Evolutionary conservation across 1,140 invertebrate species (phyloP).

Genomic region (Anoplophora glabripennis): DNA sequence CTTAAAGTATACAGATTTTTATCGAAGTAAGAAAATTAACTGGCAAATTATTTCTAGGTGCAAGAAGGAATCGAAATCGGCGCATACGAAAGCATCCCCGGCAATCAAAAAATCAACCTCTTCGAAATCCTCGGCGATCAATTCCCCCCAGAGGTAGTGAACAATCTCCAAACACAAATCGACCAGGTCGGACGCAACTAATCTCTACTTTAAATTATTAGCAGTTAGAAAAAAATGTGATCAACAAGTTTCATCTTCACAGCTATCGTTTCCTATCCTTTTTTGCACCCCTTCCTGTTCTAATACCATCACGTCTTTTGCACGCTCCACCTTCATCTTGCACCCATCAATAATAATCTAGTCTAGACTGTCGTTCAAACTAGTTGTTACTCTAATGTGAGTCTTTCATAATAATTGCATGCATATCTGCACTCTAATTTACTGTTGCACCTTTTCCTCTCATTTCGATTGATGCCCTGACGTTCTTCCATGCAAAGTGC

Average conservation of each 20-base stretch:
- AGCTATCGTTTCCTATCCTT: conserved; percentile 11
- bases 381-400: background rate
- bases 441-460: conserved; percentile 6
- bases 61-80: conserved; percentile 80
- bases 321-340: background rate
- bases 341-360: background rate
- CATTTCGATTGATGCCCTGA: conserved; percentile 23
- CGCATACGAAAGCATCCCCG: conserved; percentile 78
- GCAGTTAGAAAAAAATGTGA: conserved; percentile 3
- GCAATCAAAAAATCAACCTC: conserved; percentile 76
- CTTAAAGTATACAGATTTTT: too few species aligned
- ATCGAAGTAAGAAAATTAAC: too few species aligned
- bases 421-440: background rate
- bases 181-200: conserved; percentile 72
- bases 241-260: conserved; percentile 15
- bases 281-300: background rate
- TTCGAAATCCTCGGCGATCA: conserved; percentile 78
- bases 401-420: conserved; percentile 1
- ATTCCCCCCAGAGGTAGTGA: conserved; percentile 80
- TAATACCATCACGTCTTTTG: background rate
- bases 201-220: conserved; percentile 16
- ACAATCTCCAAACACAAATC: conserved; percentile 77
- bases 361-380: background rate
- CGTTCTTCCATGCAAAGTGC: conserved; percentile 40
- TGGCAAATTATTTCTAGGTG: conserved; percentile 55